Evolutionary conservation across 2,888 invertebrate species (phyloP), one percentile per base, ranked within the genome.

Genomic region (Drosophila picticornis): DNA sequence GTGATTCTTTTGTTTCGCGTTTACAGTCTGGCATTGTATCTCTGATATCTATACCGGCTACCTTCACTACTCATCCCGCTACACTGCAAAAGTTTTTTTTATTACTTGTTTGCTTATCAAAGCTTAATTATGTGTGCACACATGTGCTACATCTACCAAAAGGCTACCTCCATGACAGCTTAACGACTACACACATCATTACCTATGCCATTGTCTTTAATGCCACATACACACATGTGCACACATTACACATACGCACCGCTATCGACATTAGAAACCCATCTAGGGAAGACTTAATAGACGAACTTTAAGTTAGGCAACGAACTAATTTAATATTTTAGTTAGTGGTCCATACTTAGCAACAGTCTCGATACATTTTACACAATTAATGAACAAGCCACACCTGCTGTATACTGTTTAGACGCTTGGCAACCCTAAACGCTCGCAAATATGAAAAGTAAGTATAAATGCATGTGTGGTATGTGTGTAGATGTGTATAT

Each of bases 31-130:
- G 69, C 78, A 83, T 82, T 82, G 84, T 70, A 56, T 31, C 52
- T 56, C 69, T 62, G 62, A 73, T 60, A 59, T 25, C 27, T 65
- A 43, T 59, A 34, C n/a, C 46, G 29, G 31, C 27, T 34, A 4
- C 13, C 29, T 32, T 46, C 57, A n/a, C 40, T 1, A 6, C 46
- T 11, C 40, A 40, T 57, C 52, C 27, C 36, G 22, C 25, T 27
- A n/a, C 57, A 52, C 19, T 40, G 73, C 22, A 53, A 78, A 80
- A 75, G 64, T 80, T 76, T 77, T 75, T 77, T 79, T 77, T 79
- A 81, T 83, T 86, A 88, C 87, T 81, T 81, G 84, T 71, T 82
- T 86, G 89, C 87, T 87, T 86, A 86, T 86, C 85, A 89, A 89
- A 89, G 89, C 84, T 82, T 87, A 87, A 86, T 86, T 86, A 87